Evolutionary conservation across 2,113 vertebrate species (phyloP), one percentile per base, ranked within the genome.

Genomic region (Tenrec ecaudatus): DNA sequence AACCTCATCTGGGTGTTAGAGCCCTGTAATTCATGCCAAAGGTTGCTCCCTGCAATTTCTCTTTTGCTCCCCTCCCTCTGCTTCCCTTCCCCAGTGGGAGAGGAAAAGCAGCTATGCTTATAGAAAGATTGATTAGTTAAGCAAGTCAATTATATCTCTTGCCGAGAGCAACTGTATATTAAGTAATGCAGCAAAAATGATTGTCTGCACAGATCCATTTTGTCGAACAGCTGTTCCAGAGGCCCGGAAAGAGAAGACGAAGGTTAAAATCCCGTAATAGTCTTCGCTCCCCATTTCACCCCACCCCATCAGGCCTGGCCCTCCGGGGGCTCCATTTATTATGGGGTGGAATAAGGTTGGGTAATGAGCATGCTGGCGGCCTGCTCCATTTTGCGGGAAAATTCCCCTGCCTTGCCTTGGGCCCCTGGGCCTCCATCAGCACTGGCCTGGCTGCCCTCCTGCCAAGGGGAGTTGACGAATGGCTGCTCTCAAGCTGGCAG

Each of bases 61-160:
- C 93, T 89, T 85, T 85, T 60, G 79, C 84, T 80, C 64, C 76
- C 81, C 84, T 94, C 69, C 85, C 87, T 68, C 33, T 71, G 33
- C 83, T 66, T 94, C 84, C 92, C 88, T 88, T 91, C 96, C 90
- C 94, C 88, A 75, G 93, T 95, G 97, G 96, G 96, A 97, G 92
- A 97, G 92, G 86, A 90, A 95, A 96, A 97, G 96, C 96, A 96
- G 96, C 97, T 97, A 79, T 98, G 98, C 97, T 98, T 98, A 97
- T 90, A 96, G 98, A 97, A 98, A 98, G 98, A 98, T 98, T 98
- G 98, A 98, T 98, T 98, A 98, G 98, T 97, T 98, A 98, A 97
- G 97, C 97, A 97, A 98, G 98, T 98, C 98, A 98, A 98, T 98
- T 98, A 98, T 97, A 97, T 97, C 98, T 97, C 97, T 98, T 98